phyloP scores from a whole-genome alignment of 2,888 invertebrate genomes.

The Thalpophila matura region DNA sequence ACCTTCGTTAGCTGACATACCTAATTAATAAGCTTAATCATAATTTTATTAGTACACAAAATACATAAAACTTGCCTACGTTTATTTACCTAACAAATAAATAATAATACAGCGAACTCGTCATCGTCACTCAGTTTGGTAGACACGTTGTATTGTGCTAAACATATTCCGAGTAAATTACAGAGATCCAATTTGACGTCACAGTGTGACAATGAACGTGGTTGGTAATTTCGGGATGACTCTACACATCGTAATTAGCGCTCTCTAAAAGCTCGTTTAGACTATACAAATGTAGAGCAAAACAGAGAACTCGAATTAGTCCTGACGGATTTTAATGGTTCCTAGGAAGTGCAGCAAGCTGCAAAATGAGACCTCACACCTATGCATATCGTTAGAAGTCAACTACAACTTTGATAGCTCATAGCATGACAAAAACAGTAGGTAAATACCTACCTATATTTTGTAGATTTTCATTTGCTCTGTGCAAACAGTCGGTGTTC shows the following conservation, averaged over 20 bases:
- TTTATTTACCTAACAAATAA: slow-evolving; percentile 18
- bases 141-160: slow-evolving; percentile 27
- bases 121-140: slow-evolving; percentile 27
- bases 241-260: slow-evolving; percentile 35
- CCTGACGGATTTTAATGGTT: not conserved
- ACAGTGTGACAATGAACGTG: slow-evolving; percentile 22
- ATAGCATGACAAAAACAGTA: too few relatives aligned
- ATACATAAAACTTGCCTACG: not conserved
- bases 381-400: too few relatives aligned
- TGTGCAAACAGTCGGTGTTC: too few relatives aligned
- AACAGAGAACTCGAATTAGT: too few relatives aligned
- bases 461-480: too few relatives aligned
- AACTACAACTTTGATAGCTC: too few relatives aligned
- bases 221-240: slow-evolving; percentile 35
- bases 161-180: slow-evolving; percentile 37
- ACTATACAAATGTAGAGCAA: not conserved
- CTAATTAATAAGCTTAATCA: not conserved
- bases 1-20: not conserved
- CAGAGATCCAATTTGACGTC: slow-evolving; percentile 40
- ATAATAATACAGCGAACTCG: slow-evolving; percentile 21
- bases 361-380: not conserved
- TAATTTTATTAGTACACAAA: not conserved
- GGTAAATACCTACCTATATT: too few relatives aligned
- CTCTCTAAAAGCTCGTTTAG: slow-evolving; percentile 11
- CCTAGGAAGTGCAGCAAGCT: not conserved